phyloP scores from a whole-genome alignment of 2,113 vertebrate species.

The Eira barbara region DNA sequence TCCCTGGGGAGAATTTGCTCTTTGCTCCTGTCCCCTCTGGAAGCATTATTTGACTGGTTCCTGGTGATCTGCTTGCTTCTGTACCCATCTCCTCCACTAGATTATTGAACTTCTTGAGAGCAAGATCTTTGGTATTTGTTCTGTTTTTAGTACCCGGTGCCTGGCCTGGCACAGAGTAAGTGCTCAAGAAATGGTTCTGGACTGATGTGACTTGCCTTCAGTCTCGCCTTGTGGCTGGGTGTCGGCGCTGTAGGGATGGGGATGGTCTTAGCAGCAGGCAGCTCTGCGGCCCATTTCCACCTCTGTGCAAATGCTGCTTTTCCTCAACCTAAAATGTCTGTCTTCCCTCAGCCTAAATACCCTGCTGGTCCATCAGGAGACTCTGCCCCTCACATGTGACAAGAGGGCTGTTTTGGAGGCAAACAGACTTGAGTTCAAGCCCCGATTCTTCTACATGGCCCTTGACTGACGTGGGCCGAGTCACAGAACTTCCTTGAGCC shows the following conservation, averaged over 20 bases:
- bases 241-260: neutral
- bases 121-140: neutral
- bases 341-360: neutral
- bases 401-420: neutral
- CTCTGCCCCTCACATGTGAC: neutral
- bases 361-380: neutral
- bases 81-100: neutral
- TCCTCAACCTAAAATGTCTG: neutral
- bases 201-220: neutral
- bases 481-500: neutral
- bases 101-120: neutral
- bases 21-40: neutral
- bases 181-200: neutral
- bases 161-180: neutral
- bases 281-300: accelerated
- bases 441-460: neutral
- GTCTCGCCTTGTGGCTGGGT: too few species aligned
- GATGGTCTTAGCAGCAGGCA: accelerated
- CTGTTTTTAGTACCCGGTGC: neutral
- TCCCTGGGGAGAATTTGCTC: neutral
- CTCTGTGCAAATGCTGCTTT: neutral
- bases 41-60: neutral
- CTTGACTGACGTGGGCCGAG: neutral
- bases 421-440: neutral
- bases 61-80: neutral